phyloP scores from a whole-genome alignment of 1,140 invertebrate genomes.

The Chironomus tepperi region DNA sequence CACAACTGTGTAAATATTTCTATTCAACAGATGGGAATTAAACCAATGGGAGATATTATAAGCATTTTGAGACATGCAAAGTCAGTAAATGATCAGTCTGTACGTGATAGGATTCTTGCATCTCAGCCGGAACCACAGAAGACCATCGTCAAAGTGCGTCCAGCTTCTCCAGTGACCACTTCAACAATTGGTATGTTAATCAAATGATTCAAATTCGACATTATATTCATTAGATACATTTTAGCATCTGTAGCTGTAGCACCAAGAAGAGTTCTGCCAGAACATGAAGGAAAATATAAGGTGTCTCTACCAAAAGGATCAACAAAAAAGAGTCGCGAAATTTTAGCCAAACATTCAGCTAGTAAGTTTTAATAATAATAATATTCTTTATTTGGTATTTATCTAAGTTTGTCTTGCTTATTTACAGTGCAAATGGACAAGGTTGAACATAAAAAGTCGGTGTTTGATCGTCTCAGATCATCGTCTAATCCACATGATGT shows the following conservation, averaged over 20 bases:
- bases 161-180: constrained; percentile 29
- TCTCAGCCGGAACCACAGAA: constrained; percentile 27
- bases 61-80: constrained; percentile 73
- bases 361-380: constrained; percentile 29
- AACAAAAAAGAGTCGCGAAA: constrained; percentile 41
- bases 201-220: neutral
- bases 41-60: constrained; percentile 73
- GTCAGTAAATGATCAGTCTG: constrained; percentile 54
- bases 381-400: neutral
- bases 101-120: constrained; percentile 46
- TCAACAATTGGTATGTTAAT: neutral
- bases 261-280: constrained; percentile 42
- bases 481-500: neutral
- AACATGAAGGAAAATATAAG: constrained; percentile 45
- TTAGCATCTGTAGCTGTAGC: constrained; percentile 28
- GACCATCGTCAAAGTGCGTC: constrained; percentile 40
- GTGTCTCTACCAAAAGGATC: constrained; percentile 42
- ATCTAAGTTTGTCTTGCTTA: neutral
- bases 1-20: neutral
- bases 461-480: neutral
- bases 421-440: constrained; percentile 38
- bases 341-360: constrained; percentile 39
- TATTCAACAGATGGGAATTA: constrained; percentile 57
- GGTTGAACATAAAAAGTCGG: constrained; percentile 30
- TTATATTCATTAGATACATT: neutral